Conservation (phyloP, 2,888 invertebrate species). For the Phlogophora meticulosa region DNA sequence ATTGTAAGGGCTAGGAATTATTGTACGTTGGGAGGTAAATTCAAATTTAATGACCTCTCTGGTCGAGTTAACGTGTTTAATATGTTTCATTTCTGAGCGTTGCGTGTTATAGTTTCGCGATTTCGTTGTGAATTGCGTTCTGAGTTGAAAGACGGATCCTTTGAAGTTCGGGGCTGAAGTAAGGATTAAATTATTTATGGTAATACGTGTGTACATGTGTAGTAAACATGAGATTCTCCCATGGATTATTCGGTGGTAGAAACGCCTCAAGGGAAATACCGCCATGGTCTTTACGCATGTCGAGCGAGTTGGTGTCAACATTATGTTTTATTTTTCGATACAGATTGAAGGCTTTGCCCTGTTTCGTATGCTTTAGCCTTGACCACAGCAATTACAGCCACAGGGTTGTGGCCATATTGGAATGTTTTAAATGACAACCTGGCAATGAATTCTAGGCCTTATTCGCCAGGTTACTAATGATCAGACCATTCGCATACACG, state of each 20-base stretch:
- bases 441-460: neutral
- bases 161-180: slow-evolving; percentile 34
- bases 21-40: slow-evolving; percentile 45
- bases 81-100: slow-evolving; percentile 12
- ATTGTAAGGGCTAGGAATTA: slow-evolving; percentile 53
- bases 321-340: slow-evolving; percentile 15
- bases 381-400: neutral
- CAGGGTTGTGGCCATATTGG: neutral
- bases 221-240: slow-evolving; percentile 16
- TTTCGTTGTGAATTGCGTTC: slow-evolving; percentile 34
- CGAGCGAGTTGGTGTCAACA: neutral
- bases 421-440: neutral
- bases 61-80: slow-evolving; percentile 30
- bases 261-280: slow-evolving; percentile 34
- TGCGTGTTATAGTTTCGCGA: slow-evolving; percentile 42
- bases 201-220: slow-evolving; percentile 16
- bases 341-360: neutral
- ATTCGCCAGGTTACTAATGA: neutral
- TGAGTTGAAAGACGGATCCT: slow-evolving; percentile 18
- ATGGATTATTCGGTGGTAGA: slow-evolving; percentile 41
- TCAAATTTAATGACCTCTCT: slow-evolving; percentile 59
- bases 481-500: neutral
- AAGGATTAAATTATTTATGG: slow-evolving; percentile 35
- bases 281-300: slow-evolving; percentile 1
- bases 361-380: neutral